Evolutionary conservation across 2,888 invertebrate genomes (phyloP), one percentile per base, ranked within the genome.

Genomic region (Elaeidobius kamerunicus): DNA sequence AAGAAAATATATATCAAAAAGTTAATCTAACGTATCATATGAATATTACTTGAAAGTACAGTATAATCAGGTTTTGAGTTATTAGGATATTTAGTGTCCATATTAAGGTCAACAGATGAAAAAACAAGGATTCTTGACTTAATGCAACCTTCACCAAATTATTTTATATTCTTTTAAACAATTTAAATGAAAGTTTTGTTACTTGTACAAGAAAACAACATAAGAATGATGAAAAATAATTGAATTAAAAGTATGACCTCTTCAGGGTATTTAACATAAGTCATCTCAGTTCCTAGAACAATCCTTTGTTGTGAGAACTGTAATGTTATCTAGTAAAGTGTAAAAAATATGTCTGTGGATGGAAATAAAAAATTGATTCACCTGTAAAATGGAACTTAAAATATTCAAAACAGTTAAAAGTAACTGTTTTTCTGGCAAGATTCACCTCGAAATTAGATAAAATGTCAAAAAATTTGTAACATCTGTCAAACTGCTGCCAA

Each of bases 401-500:
- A 7, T 47, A 14, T 14, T 40, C n/a, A 17, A 40, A 47, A 47
- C 47, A 44, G 51, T 57, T 55, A 56, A 46, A 53, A 57, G 42
- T 55, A 60, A 61, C 61, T 60, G 62, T 60, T 61, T 35, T 52
- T 59, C 41, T 52, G 44, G 49, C 52, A 48, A 44, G 52, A 52
- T 46, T 47, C 49, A 52, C 39, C 42, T 40, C 28, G 47, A 54
- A 56, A 50, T 50, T 54, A 38, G 51, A 48, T 39, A 43, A 62
- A 69, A 67, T 62, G 70, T 69, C 69, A 69, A 67, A 66, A 63
- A 66, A 67, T 40, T 60, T 60, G 63, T 50, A 71, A 70, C 71
- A 72, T 70, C 71, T 72, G 72, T 72, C 72, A 72, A 71, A 71
- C 59, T 64, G 14, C 56, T 61, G 61, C 61, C 63, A 63, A 61